Conservation (phyloP, 2,888 invertebrate species). For the Tricholauxania praeusta region DNA sequence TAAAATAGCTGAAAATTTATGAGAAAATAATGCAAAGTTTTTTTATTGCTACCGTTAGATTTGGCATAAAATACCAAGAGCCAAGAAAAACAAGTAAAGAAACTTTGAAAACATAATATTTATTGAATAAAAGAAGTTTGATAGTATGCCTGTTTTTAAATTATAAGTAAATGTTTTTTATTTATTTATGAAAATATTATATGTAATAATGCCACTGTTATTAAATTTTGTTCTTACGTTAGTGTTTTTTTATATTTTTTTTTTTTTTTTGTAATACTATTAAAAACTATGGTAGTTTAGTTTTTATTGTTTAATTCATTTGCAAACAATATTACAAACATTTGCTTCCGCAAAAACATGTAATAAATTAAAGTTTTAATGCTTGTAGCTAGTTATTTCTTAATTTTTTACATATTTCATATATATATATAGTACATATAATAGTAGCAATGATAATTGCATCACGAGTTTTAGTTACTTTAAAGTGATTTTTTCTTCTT, state of each 20-base stretch:
- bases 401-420: neutral
- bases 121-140: neutral
- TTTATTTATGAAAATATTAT: constrained; percentile 60
- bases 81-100: constrained; percentile 11
- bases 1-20: no score
- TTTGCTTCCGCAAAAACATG: no score
- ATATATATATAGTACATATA: neutral
- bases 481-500: constrained; percentile 30
- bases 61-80: constrained; percentile 11
- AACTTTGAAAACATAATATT: neutral
- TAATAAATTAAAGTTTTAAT: neutral
- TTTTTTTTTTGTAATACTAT: constrained; percentile 34
- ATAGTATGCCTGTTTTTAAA: constrained; percentile 52
- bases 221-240: constrained; percentile 33
- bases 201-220: constrained; percentile 26
- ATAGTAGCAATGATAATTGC: neutral
- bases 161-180: constrained; percentile 59
- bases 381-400: neutral
- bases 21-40: no score
- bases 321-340: constrained; percentile 1
- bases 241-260: constrained; percentile 39
- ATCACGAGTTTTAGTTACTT: neutral
- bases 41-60: neutral
- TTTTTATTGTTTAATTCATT: constrained; percentile 34
- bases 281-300: constrained; percentile 5